Conservation (phyloP, 2,888 invertebrate species). For the Lepidochrysops patricia region DNA sequence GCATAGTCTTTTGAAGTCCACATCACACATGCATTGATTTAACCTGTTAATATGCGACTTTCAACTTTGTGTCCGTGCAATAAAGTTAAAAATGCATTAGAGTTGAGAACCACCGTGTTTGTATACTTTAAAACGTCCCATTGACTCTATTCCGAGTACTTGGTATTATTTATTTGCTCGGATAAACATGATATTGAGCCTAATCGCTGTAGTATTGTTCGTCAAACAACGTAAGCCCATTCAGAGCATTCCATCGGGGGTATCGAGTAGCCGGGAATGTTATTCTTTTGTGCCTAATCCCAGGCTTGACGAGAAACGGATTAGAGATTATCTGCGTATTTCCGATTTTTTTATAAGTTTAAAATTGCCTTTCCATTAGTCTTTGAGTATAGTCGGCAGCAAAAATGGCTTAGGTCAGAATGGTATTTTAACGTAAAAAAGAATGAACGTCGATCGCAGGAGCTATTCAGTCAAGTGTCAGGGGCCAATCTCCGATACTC, state of each 20-base stretch:
- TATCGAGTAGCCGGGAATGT: neutral
- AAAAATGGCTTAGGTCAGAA: neutral
- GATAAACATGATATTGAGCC: constrained; percentile 29
- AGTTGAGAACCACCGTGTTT: constrained; percentile 24
- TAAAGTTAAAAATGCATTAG: constrained; percentile 16
- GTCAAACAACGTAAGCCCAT: constrained; percentile 10
- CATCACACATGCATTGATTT: constrained; percentile 55
- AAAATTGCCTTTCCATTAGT: neutral
- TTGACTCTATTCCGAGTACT: constrained; percentile 32
- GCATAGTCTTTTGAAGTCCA: constrained; percentile 53
- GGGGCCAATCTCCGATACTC: too few species aligned
- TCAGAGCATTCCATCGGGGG: neutral
- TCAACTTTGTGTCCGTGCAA: neutral
- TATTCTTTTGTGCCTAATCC: neutral
- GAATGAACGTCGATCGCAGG: too few species aligned
- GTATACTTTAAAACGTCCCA: constrained; percentile 34
- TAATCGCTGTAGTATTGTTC: constrained; percentile 19
- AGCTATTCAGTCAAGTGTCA: too few species aligned
- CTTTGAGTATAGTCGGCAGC: neutral
- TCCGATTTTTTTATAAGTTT: neutral
- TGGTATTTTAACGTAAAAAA: neutral
- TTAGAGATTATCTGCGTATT: neutral
- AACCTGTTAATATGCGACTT: constrained; percentile 32
- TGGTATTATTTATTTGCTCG: constrained; percentile 34
- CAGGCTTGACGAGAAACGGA: neutral